Evolutionary conservation across 1,140 invertebrate genomes (phyloP).

Genomic region (Drosophila persimilis): DNA sequence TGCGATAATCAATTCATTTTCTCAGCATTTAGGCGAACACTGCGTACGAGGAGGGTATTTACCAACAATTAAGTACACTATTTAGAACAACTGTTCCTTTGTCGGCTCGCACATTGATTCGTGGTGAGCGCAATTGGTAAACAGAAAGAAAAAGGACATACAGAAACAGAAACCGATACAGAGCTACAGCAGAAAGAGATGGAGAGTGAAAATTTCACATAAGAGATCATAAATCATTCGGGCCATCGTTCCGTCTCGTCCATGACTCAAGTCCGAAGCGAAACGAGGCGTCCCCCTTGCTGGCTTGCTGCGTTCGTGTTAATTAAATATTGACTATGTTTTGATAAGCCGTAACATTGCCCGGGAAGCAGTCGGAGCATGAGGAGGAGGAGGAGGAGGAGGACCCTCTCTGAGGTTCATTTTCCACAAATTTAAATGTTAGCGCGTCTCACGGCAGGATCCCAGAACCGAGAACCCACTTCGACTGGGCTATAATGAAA

Average conservation of each 20-base stretch:
- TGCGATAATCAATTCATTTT: constrained; percentile 53
- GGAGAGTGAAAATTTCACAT: constrained; percentile 43
- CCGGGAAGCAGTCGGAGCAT: constrained; percentile 24
- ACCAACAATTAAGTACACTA: constrained; percentile 47
- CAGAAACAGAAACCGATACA: not conserved
- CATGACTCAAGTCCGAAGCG: constrained; percentile 33
- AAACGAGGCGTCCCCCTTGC: constrained; percentile 1
- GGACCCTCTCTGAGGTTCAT: constrained; percentile 34
- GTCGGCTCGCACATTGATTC: constrained; percentile 48
- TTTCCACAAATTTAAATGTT: constrained; percentile 68
- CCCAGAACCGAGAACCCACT: constrained; percentile 22
- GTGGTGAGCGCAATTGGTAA: constrained; percentile 32
- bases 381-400: constrained; percentile 20
- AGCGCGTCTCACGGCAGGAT: constrained; percentile 56
- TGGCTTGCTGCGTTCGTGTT: constrained; percentile 72
- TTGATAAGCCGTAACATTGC: constrained; percentile 73
- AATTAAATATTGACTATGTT: constrained; percentile 82
- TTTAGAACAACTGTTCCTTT: constrained; percentile 56
- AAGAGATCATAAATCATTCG: constrained; percentile 68
- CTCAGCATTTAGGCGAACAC: constrained; percentile 39
- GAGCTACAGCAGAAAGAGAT: not conserved
- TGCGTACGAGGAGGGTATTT: constrained; percentile 9
- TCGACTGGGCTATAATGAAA: constrained; percentile 64
- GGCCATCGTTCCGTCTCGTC: constrained; percentile 6
- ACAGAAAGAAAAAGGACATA: constrained; percentile 17